phyloP scores from a whole-genome alignment of 1,140 invertebrate species.

The Neelides sp. region DNA sequence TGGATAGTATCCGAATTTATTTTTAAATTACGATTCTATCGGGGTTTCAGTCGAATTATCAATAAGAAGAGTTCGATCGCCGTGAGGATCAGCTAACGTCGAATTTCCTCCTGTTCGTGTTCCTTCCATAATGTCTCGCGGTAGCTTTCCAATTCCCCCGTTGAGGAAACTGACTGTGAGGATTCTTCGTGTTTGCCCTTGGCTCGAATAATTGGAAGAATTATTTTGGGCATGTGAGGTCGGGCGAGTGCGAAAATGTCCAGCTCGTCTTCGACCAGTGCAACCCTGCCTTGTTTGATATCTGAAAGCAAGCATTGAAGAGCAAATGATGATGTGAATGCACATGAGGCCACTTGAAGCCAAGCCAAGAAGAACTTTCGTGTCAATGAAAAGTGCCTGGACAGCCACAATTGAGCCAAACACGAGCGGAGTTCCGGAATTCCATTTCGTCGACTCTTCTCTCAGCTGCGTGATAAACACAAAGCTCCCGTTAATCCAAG shows the following conservation, averaged over 20 bases:
- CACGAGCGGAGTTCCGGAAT: constrained; percentile 21
- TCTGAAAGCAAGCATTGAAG: constrained; percentile 24
- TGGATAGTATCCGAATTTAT: too few relatives aligned
- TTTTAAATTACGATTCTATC: constrained; percentile 15
- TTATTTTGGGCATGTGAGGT: too few relatives aligned
- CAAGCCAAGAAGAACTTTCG: constrained; percentile 24
- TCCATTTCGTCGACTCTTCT: constrained; percentile 9
- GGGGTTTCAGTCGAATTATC: constrained; percentile 24
- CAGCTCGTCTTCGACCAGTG: not conserved
- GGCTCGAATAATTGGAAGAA: too few relatives aligned
- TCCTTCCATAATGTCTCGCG: constrained; percentile 18
- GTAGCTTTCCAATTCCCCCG: constrained; percentile 22
- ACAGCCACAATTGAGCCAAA: constrained; percentile 24
- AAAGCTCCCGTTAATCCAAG: not conserved
- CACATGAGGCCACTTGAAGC: constrained; percentile 21
- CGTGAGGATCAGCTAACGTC: constrained; percentile 3
- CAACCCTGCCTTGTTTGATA: constrained; percentile 18
- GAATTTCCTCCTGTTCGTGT: not conserved
- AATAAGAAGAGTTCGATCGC: constrained; percentile 25
- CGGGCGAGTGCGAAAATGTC: constrained; percentile 22
- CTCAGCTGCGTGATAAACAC: too few relatives aligned
- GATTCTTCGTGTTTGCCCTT: constrained; percentile 16
- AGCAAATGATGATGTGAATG: constrained; percentile 25
- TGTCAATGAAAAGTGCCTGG: constrained; percentile 26
- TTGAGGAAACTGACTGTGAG: constrained; percentile 29